Evolutionary conservation across 2,888 invertebrate species (phyloP).

Genomic region (Dascillus cervinus): DNA sequence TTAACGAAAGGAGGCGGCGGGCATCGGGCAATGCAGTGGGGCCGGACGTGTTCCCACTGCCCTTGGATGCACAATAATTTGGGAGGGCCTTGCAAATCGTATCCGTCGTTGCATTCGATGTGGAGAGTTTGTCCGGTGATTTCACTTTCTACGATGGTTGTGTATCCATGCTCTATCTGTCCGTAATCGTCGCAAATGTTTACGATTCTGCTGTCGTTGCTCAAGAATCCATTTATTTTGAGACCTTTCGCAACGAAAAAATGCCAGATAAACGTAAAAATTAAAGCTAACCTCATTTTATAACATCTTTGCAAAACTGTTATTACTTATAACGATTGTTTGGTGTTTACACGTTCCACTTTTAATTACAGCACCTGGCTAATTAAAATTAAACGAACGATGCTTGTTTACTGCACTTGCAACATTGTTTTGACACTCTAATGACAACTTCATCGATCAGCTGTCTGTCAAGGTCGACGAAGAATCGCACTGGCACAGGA

Average conservation of each 20-base stretch:
- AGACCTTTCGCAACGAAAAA: conserved; percentile 8
- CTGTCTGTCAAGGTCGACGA: conserved; percentile 17
- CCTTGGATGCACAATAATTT: conserved; percentile 35
- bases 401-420: conserved; percentile 1
- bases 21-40: conserved; percentile 32
- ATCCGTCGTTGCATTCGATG: conserved; percentile 33
- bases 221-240: conserved; percentile 9
- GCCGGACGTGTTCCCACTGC: conserved; percentile 29
- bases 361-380: not conserved
- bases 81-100: conserved; percentile 34
- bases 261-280: conserved; percentile 10
- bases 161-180: conserved; percentile 24
- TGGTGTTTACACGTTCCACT: too few relatives aligned
- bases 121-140: conserved; percentile 13
- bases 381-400: too few relatives aligned
- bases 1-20: conserved; percentile 32
- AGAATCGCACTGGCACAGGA: too few relatives aligned
- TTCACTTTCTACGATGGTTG: conserved; percentile 14
- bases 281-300: conserved; percentile 21
- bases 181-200: conserved; percentile 26
- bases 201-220: conserved; percentile 12
- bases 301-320: too few relatives aligned
- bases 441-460: conserved; percentile 21
- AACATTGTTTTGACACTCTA: conserved; percentile 21
- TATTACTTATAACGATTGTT: not conserved